Evolutionary conservation across 1,140 invertebrate species (phyloP), one percentile per base, ranked within the genome.

Genomic region (Heliconius melpomene): DNA sequence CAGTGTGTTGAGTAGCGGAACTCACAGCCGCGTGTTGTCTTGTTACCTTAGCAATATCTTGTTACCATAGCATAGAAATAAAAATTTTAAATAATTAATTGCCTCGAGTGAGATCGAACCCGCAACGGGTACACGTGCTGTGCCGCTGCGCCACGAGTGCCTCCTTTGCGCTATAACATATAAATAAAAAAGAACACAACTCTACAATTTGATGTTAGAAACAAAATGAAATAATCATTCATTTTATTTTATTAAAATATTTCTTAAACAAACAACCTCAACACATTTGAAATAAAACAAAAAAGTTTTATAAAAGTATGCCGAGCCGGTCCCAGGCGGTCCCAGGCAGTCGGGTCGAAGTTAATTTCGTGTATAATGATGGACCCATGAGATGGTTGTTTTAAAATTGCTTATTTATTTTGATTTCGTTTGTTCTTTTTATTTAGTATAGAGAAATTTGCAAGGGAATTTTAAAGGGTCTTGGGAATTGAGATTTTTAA

Each of bases 371-470:
- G 60, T 66, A 66, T 66, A 66, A 66, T 66, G 60, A 66, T 16
- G 60, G 60, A 26, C 26, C 60, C 60, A 29, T 66, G 60, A 66
- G 60, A 66, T 66, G 60, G 60, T 66, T 29, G 13, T 66, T 66
- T 66, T 66, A 29, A 66, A 66, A 66, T 66, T 66, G 60, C 60
- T 66, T 66, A 66, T 66, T 66, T 66, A 66, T 66, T 66, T 29
- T 29, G 60, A 66, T n/a, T 66, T 29, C 11, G 23, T 29, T 66
- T 66, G 60, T 29, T 29, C 11, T 29, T 29, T 66, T 66, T 66
- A 18, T 66, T 13, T 66, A 13, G 9, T 66, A 46, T 46, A 26
- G 23, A 66, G 60, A 66, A 66, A 66, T 66, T 66, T 66, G 60
- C 60, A 66, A 66, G 60, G 26, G 60, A 26, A 2, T 66, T 29